Evolutionary conservation across 2,888 invertebrate genomes (phyloP), one percentile per base, ranked within the genome.

Genomic region (Rotaria sp.): DNA sequence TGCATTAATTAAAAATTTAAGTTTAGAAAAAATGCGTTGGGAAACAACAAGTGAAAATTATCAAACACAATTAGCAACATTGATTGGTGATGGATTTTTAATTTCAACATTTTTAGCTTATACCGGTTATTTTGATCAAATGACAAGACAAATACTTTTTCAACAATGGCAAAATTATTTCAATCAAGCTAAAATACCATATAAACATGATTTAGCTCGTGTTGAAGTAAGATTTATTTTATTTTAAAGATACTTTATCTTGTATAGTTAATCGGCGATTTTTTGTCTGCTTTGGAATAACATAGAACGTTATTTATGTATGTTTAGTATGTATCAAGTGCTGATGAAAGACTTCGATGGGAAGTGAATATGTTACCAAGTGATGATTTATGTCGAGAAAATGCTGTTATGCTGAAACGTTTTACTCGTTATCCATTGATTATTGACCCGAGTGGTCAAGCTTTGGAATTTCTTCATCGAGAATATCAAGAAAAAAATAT

Each of bases 381-480:
- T 0, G 99, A 99, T 92, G 98, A 99, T 91, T 93, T 99, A 55
- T 99, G 99, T 91, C 96, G 96, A 0, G 99, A 99, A 92, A 99
- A 99, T 92, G 98, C 99, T 84, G 98, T 99, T 89, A 92, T 92
- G 92, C 90, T 94, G 88, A 93, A 95, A 93, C 94, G 98, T 85
- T 99, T 97, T 93, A 99, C 98, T 92, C 94, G 99, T 86, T 99
- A 98, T 92, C 99, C 99, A 50, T 93, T 99, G 87, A 98, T 99
- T 89, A 99, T 99, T 90, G 99, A 99, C 93, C 99, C 99, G 15
- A 97, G 97, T 2, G 99, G 99, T 1, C 99, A 99, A 92, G 99
- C 99, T 0, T 97, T 97, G 0, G 97, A 97, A 90, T 99, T 97
- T 92, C 95, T 99, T 90, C 94, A 97, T 94, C 96, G 97, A 89